Percentiles rank a stretch among this genome's conserved stretches.
Conservation (phyloP, 2,888 invertebrate species). For the Seira musarum region DNA sequence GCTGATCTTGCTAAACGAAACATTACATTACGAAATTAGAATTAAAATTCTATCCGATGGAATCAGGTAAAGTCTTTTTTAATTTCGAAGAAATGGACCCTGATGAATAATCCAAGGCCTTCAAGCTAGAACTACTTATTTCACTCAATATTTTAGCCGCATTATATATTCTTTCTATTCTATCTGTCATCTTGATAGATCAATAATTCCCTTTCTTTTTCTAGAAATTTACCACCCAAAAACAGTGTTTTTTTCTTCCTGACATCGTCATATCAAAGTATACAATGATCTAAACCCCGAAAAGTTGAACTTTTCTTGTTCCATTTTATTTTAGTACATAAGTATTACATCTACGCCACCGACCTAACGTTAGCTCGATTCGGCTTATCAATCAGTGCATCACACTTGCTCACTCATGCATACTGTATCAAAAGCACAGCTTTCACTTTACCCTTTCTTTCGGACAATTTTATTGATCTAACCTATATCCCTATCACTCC, state of each 20-base stretch:
- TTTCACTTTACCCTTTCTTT: neutral
- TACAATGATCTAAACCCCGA: too few species aligned
- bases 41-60: neutral
- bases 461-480: neutral
- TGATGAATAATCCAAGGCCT: neutral
- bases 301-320: too few species aligned
- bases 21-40: neutral
- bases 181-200: neutral
- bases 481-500: too few species aligned
- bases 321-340: too few species aligned
- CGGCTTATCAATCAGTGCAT: constrained; percentile 14
- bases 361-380: neutral
- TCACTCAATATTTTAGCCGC: neutral
- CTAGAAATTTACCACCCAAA: neutral
- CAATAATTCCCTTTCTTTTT: constrained; percentile 7
- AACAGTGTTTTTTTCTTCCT: neutral
- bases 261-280: too few species aligned
- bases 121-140: neutral
- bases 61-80: neutral
- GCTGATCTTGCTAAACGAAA: neutral
- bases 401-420: neutral
- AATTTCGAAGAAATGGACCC: neutral
- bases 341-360: too few species aligned
- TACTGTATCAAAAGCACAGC: neutral
- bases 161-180: neutral